phyloP scores from a whole-genome alignment of 1,140 invertebrate species.

The Daktulosphaira vitifoliae region DNA sequence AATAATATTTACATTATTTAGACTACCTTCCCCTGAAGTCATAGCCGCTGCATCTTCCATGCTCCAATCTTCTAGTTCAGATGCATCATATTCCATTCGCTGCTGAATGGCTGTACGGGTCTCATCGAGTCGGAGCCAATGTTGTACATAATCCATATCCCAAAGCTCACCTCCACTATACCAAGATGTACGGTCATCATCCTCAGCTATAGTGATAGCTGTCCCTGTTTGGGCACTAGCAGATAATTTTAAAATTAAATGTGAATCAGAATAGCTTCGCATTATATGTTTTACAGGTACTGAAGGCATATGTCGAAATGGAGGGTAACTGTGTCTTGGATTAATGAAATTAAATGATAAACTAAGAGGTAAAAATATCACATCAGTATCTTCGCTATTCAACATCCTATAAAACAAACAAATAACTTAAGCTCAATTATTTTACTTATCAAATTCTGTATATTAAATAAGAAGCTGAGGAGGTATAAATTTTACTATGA shows the following conservation, averaged over 20 bases:
- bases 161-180: conserved; percentile 52
- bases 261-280: conserved; percentile 61
- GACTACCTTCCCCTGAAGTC: neutral
- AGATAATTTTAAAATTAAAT: conserved; percentile 56
- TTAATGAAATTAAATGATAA: conserved; percentile 52
- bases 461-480: too few relatives aligned
- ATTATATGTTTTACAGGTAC: conserved; percentile 54
- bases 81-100: conserved; percentile 62
- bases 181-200: conserved; percentile 45
- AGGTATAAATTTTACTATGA: too few relatives aligned
- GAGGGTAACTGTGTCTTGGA: conserved; percentile 60
- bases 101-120: conserved; percentile 56
- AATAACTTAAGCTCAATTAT: too few relatives aligned
- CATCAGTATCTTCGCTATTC: conserved; percentile 55
- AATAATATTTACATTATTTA: too few relatives aligned
- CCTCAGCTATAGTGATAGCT: conserved; percentile 34
- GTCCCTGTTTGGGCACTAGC: conserved; percentile 37
- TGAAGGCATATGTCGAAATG: conserved; percentile 42
- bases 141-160: conserved; percentile 64
- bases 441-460: too few relatives aligned
- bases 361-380: conserved; percentile 59
- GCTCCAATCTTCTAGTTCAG: conserved; percentile 71
- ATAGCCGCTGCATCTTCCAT: conserved; percentile 42
- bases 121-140: conserved; percentile 62
- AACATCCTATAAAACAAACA: conserved; percentile 24